Conservation (phyloP, 2,113 vertebrate genomes). For the Marmota monax region DNA sequence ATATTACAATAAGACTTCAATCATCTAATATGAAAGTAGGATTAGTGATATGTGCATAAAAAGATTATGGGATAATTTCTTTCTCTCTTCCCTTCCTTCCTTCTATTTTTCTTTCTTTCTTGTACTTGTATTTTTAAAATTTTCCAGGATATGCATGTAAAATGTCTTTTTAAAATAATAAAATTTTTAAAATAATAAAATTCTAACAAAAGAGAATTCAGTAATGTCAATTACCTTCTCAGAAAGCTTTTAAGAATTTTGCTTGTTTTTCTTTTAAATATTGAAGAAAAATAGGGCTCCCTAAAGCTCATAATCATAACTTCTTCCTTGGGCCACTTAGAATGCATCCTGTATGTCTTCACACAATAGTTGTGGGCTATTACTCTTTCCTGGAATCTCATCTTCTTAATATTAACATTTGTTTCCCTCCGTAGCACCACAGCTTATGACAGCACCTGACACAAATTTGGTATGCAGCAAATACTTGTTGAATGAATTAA, state of each 20-base stretch:
- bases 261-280: background rate
- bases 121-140: background rate
- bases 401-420: background rate
- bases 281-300: background rate
- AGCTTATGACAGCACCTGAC: background rate
- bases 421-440: background rate
- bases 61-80: background rate
- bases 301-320: background rate
- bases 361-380: background rate
- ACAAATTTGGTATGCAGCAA: background rate
- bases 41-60: background rate
- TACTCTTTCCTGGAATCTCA: background rate
- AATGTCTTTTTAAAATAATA: background rate
- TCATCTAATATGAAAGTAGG: background rate
- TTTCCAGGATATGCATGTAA: background rate
- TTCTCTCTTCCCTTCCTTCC: background rate
- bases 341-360: background rate
- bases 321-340: background rate
- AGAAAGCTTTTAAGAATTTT: slow-evolving; percentile 9
- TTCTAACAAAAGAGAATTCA: background rate
- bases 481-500: slow-evolving; percentile 46
- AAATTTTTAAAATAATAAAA: background rate
- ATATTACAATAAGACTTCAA: background rate
- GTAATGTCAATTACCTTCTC: background rate
- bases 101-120: background rate